A percentile compares a stretch with the other conserved stretches of the same genome.
Conservation (phyloP, 2,113 vertebrate species). For the Phaethon lepturus region DNA sequence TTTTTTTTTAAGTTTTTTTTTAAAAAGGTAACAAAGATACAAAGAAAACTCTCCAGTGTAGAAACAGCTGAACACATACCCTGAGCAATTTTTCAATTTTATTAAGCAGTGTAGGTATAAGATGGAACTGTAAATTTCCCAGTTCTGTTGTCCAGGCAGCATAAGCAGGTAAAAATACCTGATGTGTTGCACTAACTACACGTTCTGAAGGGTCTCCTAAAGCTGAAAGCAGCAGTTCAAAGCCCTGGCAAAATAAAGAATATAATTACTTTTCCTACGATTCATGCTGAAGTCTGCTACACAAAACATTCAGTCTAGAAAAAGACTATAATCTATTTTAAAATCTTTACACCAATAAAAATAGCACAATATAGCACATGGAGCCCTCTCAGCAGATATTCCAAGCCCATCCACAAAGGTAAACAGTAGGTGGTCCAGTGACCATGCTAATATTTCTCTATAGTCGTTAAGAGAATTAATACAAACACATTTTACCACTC, state of each 20-base stretch:
- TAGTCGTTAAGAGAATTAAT: neutral
- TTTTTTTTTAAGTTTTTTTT: neutral
- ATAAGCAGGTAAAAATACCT: slow-evolving; percentile 97
- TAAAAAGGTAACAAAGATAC: neutral
- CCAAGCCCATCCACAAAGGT: neutral
- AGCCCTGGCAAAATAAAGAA: slow-evolving; percentile 81
- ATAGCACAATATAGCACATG: neutral
- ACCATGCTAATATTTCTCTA: neutral
- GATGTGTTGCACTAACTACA: slow-evolving; percentile 94
- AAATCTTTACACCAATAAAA: neutral
- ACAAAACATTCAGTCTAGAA: neutral
- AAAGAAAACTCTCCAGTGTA: neutral
- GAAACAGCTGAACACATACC: slow-evolving; percentile 73
- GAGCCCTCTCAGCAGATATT: neutral
- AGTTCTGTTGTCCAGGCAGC: slow-evolving; percentile 97
- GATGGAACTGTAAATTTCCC: slow-evolving; percentile 89
- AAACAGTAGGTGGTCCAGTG: neutral
- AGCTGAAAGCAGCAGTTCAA: slow-evolving; percentile 93
- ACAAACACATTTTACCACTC: neutral
- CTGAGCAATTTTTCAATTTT: slow-evolving; percentile 95
- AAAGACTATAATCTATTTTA: neutral
- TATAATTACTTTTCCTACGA: neutral
- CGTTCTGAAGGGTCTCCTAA: slow-evolving; percentile 94
- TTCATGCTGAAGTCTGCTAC: neutral
- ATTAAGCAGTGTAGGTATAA: slow-evolving; percentile 91